Percentiles rank a stretch among this genome's conserved stretches.
Evolutionary conservation across 2,113 vertebrate species (phyloP).

Genomic region (Sinocyclocheilus grahami): DNA sequence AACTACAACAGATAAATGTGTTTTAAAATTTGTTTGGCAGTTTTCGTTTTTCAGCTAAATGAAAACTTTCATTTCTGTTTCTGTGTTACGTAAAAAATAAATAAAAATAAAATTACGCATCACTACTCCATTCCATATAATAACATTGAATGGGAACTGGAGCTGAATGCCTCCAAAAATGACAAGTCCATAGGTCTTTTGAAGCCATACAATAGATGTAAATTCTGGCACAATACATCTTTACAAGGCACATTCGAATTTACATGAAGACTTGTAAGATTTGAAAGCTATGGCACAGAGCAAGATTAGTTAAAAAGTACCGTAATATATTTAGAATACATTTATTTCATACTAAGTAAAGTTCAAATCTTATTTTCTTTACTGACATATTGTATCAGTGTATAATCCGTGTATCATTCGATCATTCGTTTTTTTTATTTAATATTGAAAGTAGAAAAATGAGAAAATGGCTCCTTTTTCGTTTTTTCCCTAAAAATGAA

Average conservation of each 20-base stretch:
- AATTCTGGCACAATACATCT: background rate
- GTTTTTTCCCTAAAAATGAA: too few relatives aligned
- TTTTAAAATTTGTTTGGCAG: background rate
- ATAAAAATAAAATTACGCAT: too few relatives aligned
- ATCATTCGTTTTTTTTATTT: too few relatives aligned
- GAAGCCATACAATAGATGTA: background rate
- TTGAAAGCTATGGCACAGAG: background rate
- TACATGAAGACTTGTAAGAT: background rate
- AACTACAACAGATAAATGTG: background rate
- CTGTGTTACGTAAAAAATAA: too few relatives aligned
- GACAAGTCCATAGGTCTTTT: background rate
- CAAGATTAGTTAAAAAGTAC: background rate
- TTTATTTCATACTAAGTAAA: too few relatives aligned
- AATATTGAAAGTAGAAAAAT: too few relatives aligned
- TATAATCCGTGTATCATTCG: too few relatives aligned
- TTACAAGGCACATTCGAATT: background rate
- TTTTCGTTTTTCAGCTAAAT: background rate
- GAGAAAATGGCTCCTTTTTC: too few relatives aligned
- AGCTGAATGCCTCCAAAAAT: background rate
- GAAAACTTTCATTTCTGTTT: background rate
- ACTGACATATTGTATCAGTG: too few relatives aligned
- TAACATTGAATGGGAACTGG: background rate
- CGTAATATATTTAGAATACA: too few relatives aligned
- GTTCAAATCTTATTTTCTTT: too few relatives aligned
- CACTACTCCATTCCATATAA: background rate